A percentile compares a stretch with the other conserved stretches of the same genome.
Conservation (phyloP, 92 coral and sea anemone species). For the Chrysogorgia sp. region DNA sequence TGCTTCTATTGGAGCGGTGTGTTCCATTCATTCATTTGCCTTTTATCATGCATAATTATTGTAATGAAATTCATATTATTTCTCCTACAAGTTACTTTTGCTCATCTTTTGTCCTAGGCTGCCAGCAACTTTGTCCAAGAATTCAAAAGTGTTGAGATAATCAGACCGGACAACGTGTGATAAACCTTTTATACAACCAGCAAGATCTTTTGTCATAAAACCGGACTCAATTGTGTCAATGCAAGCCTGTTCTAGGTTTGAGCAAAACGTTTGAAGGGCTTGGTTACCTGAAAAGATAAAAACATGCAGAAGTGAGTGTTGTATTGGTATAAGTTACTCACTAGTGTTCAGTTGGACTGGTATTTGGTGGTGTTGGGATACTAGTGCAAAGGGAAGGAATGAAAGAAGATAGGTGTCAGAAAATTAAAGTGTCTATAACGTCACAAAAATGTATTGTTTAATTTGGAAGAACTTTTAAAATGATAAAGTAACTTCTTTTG, state of each 20-base stretch:
- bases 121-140: constrained; percentile 80
- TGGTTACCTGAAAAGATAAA: constrained; percentile 65
- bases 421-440: no score
- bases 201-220: constrained; percentile 91
- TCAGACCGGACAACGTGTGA: constrained; percentile 78
- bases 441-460: no score
- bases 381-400: no score
- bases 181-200: constrained; percentile 90
- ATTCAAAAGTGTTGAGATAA: constrained; percentile 93
- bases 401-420: no score
- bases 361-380: no score
- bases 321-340: background rate
- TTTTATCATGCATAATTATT: no score
- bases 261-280: constrained; percentile 72
- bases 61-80: no score
- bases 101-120: constrained; percentile 11
- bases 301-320: background rate
- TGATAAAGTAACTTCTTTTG: no score
- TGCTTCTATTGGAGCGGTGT: no score
- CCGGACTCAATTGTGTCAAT: constrained; percentile 92
- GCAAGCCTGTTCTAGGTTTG: constrained; percentile 78
- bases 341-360: no score
- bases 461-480: no score
- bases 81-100: constrained; percentile 25
- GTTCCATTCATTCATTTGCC: no score